Conservation (phyloP, 2,113 vertebrate species). For the Ondatra zibethicus region DNA sequence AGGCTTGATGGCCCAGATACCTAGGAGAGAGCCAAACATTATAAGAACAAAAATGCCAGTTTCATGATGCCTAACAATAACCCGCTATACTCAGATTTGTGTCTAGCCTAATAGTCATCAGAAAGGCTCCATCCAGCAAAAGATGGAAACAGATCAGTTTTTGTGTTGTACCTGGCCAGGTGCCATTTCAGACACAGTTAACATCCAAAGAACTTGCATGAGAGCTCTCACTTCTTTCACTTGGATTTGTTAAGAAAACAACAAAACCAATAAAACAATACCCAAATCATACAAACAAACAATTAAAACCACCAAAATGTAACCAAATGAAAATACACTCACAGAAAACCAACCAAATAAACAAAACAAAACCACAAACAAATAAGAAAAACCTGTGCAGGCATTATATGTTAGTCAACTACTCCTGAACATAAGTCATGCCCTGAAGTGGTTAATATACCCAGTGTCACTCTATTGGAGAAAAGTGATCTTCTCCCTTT, state of each 20-base stretch:
- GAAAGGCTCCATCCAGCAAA: not conserved
- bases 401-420: not conserved
- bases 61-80: not conserved
- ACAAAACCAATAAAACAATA: not conserved
- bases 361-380: not conserved
- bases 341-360: not conserved
- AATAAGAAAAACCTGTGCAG: too few species aligned
- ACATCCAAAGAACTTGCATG: not conserved
- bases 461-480: not conserved
- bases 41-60: not conserved
- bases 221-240: not conserved
- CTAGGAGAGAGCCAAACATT: too few species aligned
- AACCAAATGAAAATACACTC: not conserved
- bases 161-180: not conserved
- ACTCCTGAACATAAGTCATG: not conserved
- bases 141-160: not conserved
- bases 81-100: not conserved
- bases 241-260: not conserved
- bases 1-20: too few species aligned
- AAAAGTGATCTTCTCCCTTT: not conserved
- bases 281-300: not conserved
- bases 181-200: constrained; percentile 31
- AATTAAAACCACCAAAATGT: not conserved
- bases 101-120: not conserved
- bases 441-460: not conserved